Evolutionary conservation across 2,888 invertebrate species (phyloP), one percentile per base, ranked within the genome.

Genomic region (Eupsilia transversa): DNA sequence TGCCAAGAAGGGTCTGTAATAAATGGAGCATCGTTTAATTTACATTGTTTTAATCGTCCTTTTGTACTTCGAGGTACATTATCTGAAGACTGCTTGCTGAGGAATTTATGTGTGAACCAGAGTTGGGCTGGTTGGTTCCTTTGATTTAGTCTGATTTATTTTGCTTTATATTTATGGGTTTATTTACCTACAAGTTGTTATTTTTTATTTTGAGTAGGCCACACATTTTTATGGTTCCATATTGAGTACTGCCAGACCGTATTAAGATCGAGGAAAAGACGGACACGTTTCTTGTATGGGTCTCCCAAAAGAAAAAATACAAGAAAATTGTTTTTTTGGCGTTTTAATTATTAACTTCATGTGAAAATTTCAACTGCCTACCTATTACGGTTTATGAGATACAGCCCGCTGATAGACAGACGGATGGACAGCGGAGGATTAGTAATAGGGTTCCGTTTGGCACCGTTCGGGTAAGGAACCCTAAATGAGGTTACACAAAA

Each of bases 31-130:
- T 72, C 70, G 64, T 60, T 74, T 79, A 82, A 84, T 85, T 84
- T 73, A 85, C 77, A 85, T 79, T 84, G 70, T 79, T 83, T 79
- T 79, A 79, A 74, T 72, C 79, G 64, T 59, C 79, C 60, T 77
- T 77, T 77, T 82, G 77, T 84, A 82, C 72, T 72, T 61, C 38
- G 60, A 70, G 61, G 71, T 74, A 77, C 81, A 84, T 80, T 71
- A 77, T 64, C 80, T 60, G 17, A 54, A 64, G 73, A 79, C 73
- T 52, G 63, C 46, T 61, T 30, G 46, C 80, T 33, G 33, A 66
- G 65, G 66, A 74, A 80, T 80, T 79, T 73, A 78, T 80, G 74
- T 78, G 66, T 66, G 80, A 52, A 78, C 20, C 65, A 63, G 61
- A 52, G 43, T 66, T 78, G 43, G 9, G 35, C n/a, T n/a, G n/a